Base-by-base conservation (phyloP, 2,888 invertebrate genomes). In the Tuberolachnus salignus region DNA sequence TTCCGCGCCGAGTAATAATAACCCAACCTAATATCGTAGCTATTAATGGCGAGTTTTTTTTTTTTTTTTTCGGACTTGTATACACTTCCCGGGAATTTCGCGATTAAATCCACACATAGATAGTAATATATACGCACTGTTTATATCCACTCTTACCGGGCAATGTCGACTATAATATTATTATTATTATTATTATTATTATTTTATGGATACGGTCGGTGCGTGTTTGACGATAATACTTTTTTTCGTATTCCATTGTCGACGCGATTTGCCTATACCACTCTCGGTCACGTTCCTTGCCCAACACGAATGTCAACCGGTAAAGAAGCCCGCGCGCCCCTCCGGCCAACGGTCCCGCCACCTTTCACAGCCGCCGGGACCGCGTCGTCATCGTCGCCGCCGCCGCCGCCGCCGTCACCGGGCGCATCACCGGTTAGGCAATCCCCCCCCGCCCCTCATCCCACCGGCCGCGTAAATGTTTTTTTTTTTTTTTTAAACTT, bases 251-350 rank as follows among this genome's bases (percentile, higher is more conserved):
- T 64, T 74, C 74, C 74, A 74, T 74, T 74, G 74, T 74, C 64
- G 74, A 55, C 44, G 53, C 26, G 11, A 66, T 4, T 34, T 34
- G 6, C 34, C 34, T 55, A 23, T 64, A 73, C n/a, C 74, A 66
- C 64, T 74, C 74, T 64, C 64, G 74, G 64, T 74, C 64, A 74
- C 74, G 74, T 74, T 74, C 74, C 44, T 74, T 51, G 74, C 64
- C 53, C 64, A 74, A 74, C 74, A 74, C 64, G 64, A 74, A 74
- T 66, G 64, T 66, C 74, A 66, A 64, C 64, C 64, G 74, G 64
- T 74, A 66, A 64, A 44, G 23, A 55, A 4, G 23, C 53, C 55
- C 53, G 53, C 21, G 3, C 34, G 6, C 34, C 3, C 3, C 34
- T n/a, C 34, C 34, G 34, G 53, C 11, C 34, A 4, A n/a, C 26